A percentile compares a stretch with the other conserved stretches of the same genome.
Conservation (phyloP, 2,888 invertebrate species). For the Malacosoma neustria region DNA sequence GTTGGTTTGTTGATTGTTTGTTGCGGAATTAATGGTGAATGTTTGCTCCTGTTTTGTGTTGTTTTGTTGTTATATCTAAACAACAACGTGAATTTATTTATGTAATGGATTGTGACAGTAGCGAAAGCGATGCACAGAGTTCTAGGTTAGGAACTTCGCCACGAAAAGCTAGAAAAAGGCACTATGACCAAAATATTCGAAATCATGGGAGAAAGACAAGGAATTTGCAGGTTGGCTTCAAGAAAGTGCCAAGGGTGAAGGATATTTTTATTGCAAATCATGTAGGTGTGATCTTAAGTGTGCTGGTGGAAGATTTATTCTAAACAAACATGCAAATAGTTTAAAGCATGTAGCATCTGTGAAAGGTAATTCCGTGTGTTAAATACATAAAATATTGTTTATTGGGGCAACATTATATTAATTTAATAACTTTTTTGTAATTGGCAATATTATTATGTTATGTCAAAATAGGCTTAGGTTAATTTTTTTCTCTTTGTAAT, state of each 20-base stretch:
- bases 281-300: constrained; percentile 2
- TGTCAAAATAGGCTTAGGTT: too few relatives aligned
- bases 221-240: constrained; percentile 4
- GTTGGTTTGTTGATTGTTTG: too few relatives aligned
- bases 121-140: neutral
- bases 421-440: too few relatives aligned
- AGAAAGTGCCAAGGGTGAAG: constrained; percentile 1
- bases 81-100: neutral
- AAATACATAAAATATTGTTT: too few relatives aligned
- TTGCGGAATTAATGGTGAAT: neutral
- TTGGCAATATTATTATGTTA: too few relatives aligned
- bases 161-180: neutral
- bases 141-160: neutral
- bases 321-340: constrained; percentile 1
- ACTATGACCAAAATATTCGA: constrained; percentile 2
- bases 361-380: too few relatives aligned
- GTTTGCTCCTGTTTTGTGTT: neutral
- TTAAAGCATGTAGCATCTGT: constrained; percentile 1
- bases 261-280: neutral
- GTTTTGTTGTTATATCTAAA: neutral
- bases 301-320: neutral
- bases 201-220: constrained; percentile 1
- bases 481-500: too few relatives aligned
- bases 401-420: too few relatives aligned
- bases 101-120: neutral